Percentiles rank a stretch among this genome's conserved stretches.
phyloP scores from a whole-genome alignment of 2,888 invertebrate species.

The Drosophila pseudotakahashii region DNA sequence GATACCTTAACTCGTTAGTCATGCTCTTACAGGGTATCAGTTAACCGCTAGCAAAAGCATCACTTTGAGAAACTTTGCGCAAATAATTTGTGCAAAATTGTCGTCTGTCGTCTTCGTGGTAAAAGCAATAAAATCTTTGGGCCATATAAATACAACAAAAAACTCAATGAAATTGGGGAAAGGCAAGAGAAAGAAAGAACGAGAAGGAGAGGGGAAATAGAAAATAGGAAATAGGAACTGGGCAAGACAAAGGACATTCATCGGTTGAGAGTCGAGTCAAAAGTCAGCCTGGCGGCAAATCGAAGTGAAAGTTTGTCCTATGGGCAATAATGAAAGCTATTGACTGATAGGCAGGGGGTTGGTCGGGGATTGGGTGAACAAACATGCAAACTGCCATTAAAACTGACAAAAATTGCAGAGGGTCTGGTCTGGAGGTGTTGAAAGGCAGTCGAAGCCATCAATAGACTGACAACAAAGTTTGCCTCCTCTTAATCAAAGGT shows the following conservation, averaged over 20 bases:
- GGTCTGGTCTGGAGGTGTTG: constrained; percentile 5
- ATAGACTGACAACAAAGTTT: constrained; percentile 36
- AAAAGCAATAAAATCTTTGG: constrained; percentile 61
- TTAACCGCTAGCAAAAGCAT: neutral
- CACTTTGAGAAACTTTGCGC: constrained; percentile 57
- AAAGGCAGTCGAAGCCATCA: constrained; percentile 26
- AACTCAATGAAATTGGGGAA: constrained; percentile 34
- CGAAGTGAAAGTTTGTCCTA: constrained; percentile 65
- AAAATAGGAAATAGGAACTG: neutral
- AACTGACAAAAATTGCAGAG: constrained; percentile 68
- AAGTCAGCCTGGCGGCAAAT: constrained; percentile 74
- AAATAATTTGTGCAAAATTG: constrained; percentile 63
- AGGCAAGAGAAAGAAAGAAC: neutral
- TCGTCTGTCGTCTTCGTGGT: constrained; percentile 43
- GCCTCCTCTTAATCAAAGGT: constrained; percentile 35
- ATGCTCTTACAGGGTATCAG: neutral
- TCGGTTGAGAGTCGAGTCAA: constrained; percentile 44
- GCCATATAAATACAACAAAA: constrained; percentile 43
- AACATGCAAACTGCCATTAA: constrained; percentile 73
- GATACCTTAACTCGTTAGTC: neutral
- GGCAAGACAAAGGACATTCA: constrained; percentile 33
- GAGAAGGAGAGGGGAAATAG: neutral
- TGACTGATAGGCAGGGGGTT: constrained; percentile 23
- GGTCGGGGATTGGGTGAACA: too few species aligned
- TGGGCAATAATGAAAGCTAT: constrained; percentile 26